phyloP scores from a whole-genome alignment of 2,113 vertebrate species.

The Merops nubicus region DNA sequence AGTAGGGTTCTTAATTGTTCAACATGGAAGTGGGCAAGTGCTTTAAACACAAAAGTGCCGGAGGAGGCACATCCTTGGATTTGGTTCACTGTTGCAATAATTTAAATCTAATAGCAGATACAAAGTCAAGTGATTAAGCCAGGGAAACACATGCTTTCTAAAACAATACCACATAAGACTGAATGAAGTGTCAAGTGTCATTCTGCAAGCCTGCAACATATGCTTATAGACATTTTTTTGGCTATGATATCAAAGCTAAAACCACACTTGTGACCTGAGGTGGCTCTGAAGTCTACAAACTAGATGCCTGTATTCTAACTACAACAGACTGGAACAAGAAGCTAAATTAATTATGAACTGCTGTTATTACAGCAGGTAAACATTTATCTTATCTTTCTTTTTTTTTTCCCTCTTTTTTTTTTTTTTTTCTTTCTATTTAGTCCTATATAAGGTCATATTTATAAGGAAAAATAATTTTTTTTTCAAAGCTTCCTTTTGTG shows the following conservation, averaged over 20 bases:
- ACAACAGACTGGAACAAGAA: not conserved
- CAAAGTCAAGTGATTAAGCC: constrained; percentile 7
- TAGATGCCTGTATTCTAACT: not conserved
- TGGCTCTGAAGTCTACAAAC: not conserved
- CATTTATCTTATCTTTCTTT: not conserved
- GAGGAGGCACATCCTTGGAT: not conserved
- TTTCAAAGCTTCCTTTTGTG: not conserved
- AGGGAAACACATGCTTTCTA: not conserved
- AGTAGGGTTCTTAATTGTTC: not conserved
- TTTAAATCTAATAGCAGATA: not conserved
- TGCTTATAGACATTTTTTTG: not conserved
- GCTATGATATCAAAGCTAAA: not conserved
- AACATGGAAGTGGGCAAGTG: not conserved
- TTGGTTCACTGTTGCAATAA: not conserved
- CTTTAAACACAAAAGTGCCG: not conserved
- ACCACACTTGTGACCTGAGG: not conserved
- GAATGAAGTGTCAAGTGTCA: not conserved
- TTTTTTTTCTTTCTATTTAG: not conserved
- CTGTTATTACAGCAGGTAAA: too few relatives aligned
- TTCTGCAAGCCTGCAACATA: not conserved
- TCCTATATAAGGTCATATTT: not conserved
- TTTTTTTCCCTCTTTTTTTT: accelerated
- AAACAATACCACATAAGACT: not conserved
- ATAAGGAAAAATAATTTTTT: not conserved
- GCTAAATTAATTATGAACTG: not conserved